Base-by-base conservation (phyloP, 2,888 invertebrate genomes). In the Zootermopsis nevadensis region DNA sequence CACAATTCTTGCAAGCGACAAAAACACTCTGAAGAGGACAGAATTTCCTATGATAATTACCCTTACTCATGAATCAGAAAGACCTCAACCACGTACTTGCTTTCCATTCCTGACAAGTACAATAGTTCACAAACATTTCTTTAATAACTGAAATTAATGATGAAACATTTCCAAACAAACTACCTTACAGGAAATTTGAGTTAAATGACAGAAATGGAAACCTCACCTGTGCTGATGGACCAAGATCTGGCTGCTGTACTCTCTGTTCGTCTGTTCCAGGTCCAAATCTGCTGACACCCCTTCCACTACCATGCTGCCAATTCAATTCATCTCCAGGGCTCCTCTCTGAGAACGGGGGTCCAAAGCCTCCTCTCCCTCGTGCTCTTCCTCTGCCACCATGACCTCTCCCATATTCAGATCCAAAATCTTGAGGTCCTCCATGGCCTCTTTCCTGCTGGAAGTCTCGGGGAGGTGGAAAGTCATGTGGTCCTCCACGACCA, bases 291-390 rank as follows among this genome's bases (percentile, higher is more conserved):
- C 30, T 48, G 33, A 69, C 48, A 38, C 72, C 81, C n/a, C 66
- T 30, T n/a, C 69, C 42, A 67, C 81, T 42, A 27, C 55, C 60
- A 24, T 48, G 31, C 72, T 80, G 48, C 80, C 69, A 82, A 69
- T 66, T 85, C 80, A 81, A 74, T 81, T 84, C 80, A 53, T 69
- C 42, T 38, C 83, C 42, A 42, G 79, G 72, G n/a, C 79, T 77
- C 48, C 72, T 53, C 42, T 53, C 69, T 22, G 55, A 19, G 12
- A n/a, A 31, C 24, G 31, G 55, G 22, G 22, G 53, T 33, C 77
- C 77, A 55, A 79, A 60, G 24, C 84, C 79, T 30, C 77, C 81
- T 27, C 77, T 66, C 31, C 80, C 82, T 30, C 81, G 33, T 27
- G 79, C 77, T 38, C 83, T n/a, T 42, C 80, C 77, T 60, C 83